phyloP scores from a whole-genome alignment of 1,140 invertebrate genomes.

The Megalonaias nervosa region DNA sequence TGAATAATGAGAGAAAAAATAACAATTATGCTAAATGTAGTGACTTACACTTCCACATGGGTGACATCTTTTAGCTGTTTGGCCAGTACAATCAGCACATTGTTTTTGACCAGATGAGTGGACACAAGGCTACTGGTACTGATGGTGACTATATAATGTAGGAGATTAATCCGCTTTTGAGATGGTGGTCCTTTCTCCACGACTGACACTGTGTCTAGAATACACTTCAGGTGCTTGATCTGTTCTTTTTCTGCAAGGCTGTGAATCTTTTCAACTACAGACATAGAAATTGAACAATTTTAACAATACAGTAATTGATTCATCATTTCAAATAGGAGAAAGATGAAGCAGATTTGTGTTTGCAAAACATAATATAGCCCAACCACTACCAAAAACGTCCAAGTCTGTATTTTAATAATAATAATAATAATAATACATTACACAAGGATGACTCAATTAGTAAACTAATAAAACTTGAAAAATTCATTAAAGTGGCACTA shows the following conservation, averaged over 20 bases:
- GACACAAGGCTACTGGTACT: slow-evolving; percentile 49
- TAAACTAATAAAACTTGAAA: no score
- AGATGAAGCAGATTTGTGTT: no score
- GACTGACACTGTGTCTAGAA: slow-evolving; percentile 56
- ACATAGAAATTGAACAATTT: neutral
- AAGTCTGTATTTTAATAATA: no score
- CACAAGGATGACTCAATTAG: no score
- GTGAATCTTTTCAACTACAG: slow-evolving; percentile 63
- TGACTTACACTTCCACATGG: slow-evolving; percentile 67
- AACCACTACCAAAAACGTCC: no score
- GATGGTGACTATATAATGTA: slow-evolving; percentile 65
- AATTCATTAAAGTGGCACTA: no score
- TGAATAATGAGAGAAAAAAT: no score
- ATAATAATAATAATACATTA: no score
- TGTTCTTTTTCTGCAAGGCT: slow-evolving; percentile 63
- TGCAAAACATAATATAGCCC: no score
- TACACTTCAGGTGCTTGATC: slow-evolving; percentile 57
- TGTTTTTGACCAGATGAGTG: slow-evolving; percentile 49
- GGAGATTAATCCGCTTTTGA: slow-evolving; percentile 67
- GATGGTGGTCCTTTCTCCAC: slow-evolving; percentile 69
- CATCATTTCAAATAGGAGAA: no score
- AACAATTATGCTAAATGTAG: neutral
- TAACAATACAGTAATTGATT: no score
- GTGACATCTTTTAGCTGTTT: slow-evolving; percentile 65
- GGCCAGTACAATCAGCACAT: slow-evolving; percentile 49